Percentiles rank a stretch among this genome's conserved stretches.
phyloP scores from a whole-genome alignment of 2,888 invertebrate species.

The Syritta pipiens region DNA sequence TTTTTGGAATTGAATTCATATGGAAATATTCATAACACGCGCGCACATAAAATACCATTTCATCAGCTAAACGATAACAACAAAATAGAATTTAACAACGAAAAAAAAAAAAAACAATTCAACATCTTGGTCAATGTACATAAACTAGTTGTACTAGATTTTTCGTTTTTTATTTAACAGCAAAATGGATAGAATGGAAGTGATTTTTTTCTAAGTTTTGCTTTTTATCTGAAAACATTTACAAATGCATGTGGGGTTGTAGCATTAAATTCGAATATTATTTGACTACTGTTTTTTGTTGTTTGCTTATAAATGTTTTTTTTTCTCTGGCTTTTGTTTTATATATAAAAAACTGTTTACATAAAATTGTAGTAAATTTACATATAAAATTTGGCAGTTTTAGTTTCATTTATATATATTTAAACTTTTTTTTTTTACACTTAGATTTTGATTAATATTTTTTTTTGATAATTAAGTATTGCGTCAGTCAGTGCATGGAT shows the following conservation, averaged over 20 bases:
- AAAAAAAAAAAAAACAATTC: constrained; percentile 12
- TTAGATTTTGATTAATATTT: constrained; percentile 2
- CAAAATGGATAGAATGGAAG: constrained; percentile 11
- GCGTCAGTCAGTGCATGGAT: background rate
- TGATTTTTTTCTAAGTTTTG: background rate
- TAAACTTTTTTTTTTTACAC: constrained; percentile 15
- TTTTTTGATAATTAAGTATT: background rate
- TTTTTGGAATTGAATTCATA: constrained; percentile 13
- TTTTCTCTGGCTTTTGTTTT: no score
- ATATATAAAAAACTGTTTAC: constrained; percentile 62
- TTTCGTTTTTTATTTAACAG: constrained; percentile 30
- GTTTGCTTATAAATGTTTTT: no score
- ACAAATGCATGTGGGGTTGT: constrained; percentile 42
- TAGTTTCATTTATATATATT: constrained; percentile 35
- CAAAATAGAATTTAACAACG: background rate
- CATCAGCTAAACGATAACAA: constrained; percentile 17
- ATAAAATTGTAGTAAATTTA: constrained; percentile 63
- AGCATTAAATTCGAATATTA: constrained; percentile 42
- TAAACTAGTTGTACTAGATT: constrained; percentile 4
- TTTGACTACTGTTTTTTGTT: constrained; percentile 11
- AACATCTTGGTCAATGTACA: constrained; percentile 57
- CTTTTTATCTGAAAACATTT: constrained; percentile 35
- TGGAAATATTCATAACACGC: constrained; percentile 41
- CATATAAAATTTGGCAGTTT: constrained; percentile 68
- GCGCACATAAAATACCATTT: constrained; percentile 21